Percentiles rank a stretch among this genome's conserved stretches.
These are phyloP conservation scores for Vespertilio murinus DNA, from an alignment of 2,797 vertebrate genomes.

Conservation along the genomic window DNA sequence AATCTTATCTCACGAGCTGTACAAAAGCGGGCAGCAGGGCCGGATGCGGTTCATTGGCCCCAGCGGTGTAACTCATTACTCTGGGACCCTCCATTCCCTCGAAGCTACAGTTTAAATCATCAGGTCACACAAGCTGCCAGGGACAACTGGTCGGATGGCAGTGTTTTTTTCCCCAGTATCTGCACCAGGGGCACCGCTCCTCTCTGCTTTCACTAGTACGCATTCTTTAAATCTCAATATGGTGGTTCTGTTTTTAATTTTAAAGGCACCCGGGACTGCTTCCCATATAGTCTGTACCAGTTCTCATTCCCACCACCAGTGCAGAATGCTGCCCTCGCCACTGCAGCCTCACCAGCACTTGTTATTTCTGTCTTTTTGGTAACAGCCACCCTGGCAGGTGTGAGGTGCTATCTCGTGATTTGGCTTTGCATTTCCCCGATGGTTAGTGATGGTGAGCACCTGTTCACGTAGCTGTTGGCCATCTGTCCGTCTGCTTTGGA, in stretches of 20 bases:
- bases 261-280: neutral
- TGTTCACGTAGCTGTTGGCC: neutral
- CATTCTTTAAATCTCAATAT: neutral
- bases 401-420: neutral
- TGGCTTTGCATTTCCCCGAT: neutral
- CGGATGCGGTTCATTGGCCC: neutral
- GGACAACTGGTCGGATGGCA: neutral
- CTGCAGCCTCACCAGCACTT: neutral
- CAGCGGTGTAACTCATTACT: neutral
- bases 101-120: neutral
- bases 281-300: neutral
- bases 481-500: neutral
- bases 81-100: neutral
- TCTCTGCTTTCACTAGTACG: neutral
- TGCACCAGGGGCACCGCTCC: accelerated
- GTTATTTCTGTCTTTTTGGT: neutral
- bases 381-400: neutral
- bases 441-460: neutral
- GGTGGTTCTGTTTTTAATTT: neutral
- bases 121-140: neutral
- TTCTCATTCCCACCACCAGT: neutral
- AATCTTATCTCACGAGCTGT: neutral
- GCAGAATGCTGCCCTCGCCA: neutral
- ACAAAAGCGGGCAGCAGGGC: neutral
- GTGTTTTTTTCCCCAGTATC: neutral